phyloP scores from a whole-genome alignment of 1,140 invertebrate species.

The Vanessa tameamea region DNA sequence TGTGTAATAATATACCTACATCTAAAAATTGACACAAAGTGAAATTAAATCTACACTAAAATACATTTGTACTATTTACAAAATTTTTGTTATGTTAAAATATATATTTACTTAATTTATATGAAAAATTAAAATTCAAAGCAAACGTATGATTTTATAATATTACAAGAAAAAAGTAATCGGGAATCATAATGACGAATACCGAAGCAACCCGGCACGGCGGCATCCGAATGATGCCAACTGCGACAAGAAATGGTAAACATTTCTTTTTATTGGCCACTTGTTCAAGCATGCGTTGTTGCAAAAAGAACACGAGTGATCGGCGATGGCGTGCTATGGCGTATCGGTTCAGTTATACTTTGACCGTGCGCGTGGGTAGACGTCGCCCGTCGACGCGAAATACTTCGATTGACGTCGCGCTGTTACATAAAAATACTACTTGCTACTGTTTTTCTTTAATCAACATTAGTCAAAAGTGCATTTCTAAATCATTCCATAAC shows the following conservation, averaged over 20 bases:
- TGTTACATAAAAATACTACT: slow-evolving; percentile 42
- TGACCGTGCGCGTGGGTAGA: slow-evolving; percentile 43
- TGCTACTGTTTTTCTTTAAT: slow-evolving; percentile 13
- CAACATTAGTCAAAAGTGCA: slow-evolving; percentile 41
- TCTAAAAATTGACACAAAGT: too few relatives aligned
- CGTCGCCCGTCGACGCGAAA: slow-evolving; percentile 40
- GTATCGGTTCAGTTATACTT: slow-evolving; percentile 50
- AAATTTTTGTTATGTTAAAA: too few relatives aligned
- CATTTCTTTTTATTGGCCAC: slow-evolving; percentile 28
- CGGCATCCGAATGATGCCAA: slow-evolving; percentile 26
- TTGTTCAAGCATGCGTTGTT: slow-evolving; percentile 11
- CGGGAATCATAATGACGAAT: slow-evolving; percentile 14
- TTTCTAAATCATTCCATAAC: slow-evolving; percentile 43
- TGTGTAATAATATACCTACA: not conserved
- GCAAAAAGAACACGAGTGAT: slow-evolving; percentile 16
- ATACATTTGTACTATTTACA: too few relatives aligned
- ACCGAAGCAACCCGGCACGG: slow-evolving; percentile 6
- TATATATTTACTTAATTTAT: too few relatives aligned
- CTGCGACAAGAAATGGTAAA: slow-evolving; percentile 32
- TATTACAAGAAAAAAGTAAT: not conserved
- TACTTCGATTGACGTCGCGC: slow-evolving; percentile 36
- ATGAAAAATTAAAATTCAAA: not conserved
- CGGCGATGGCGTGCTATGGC: slow-evolving; percentile 22
- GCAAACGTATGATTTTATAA: not conserved
- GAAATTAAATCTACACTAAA: too few relatives aligned